Evolutionary conservation across 2,797 vertebrate genomes (phyloP).

Genomic region (Remorina albescens): DNA sequence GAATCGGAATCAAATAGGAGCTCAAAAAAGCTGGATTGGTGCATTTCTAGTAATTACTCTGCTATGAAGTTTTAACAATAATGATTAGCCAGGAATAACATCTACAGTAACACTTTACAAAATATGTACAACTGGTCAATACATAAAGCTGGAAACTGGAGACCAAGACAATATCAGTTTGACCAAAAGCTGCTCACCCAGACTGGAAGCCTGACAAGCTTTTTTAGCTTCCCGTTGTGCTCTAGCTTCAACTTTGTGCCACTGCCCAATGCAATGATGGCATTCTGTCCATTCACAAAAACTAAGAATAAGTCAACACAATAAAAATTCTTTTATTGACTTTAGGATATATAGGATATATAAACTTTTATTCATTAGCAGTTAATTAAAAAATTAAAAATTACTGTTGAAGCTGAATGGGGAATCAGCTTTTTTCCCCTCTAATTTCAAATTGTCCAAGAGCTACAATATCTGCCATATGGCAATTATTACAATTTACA

Average conservation of each 20-base stretch:
- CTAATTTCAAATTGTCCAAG: not conserved
- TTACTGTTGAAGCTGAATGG: not conserved
- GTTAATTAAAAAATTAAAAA: not conserved
- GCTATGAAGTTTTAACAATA: too few relatives aligned
- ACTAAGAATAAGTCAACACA: not conserved
- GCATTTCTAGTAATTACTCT: too few relatives aligned
- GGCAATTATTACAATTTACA: not conserved
- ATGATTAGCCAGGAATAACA: not conserved
- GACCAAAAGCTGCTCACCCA: not conserved
- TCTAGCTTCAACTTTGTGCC: not conserved
- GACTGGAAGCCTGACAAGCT: not conserved
- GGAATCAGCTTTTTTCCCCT: not conserved
- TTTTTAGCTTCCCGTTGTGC: not conserved
- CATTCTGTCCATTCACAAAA: not conserved
- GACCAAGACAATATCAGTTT: not conserved
- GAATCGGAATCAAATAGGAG: too few relatives aligned
- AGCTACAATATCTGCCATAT: not conserved
- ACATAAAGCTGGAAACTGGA: not conserved
- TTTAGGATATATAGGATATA: not conserved
- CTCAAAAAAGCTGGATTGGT: too few relatives aligned
- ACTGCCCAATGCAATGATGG: not conserved
- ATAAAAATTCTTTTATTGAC: not conserved
- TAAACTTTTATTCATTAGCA: not conserved
- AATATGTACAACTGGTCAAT: not conserved
- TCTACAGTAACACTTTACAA: too few relatives aligned